These are phyloP conservation scores for Drosophila gaucha DNA, from an alignment of 2,888 invertebrate genomes.

Conservation along the genomic window DNA sequence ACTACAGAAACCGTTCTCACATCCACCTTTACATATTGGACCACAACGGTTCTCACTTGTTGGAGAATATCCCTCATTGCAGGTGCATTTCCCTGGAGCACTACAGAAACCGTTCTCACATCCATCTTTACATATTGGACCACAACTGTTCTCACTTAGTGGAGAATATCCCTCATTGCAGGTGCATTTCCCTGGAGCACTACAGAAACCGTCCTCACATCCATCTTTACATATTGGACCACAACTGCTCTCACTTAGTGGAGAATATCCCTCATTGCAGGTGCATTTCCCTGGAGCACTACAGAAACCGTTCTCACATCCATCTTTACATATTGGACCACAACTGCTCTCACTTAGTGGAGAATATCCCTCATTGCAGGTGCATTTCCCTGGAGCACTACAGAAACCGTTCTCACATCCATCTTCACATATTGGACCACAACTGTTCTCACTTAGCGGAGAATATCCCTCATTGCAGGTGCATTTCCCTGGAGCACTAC, in stretches of 20 bases:
- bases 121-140: conserved; percentile 14
- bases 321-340: conserved; percentile 5
- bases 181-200: conserved; percentile 10
- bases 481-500: neutral
- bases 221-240: conserved; percentile 10
- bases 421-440: conserved; percentile 14
- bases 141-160: conserved; percentile 6
- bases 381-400: conserved; percentile 11
- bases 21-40: conserved; percentile 59
- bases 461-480: neutral
- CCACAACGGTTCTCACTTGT: conserved; percentile 25
- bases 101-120: conserved; percentile 86
- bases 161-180: conserved; percentile 18
- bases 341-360: conserved; percentile 9
- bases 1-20: conserved; percentile 81
- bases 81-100: conserved; percentile 89
- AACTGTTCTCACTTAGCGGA: conserved; percentile 7
- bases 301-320: conserved; percentile 33
- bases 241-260: conserved; percentile 7
- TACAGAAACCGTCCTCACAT: conserved; percentile 34
- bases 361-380: conserved; percentile 13
- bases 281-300: conserved; percentile 24
- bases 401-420: conserved; percentile 33
- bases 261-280: conserved; percentile 20
- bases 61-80: conserved; percentile 87